Base-by-base conservation (phyloP, 2,113 vertebrate species). In the Sebastes schlegelii region DNA sequence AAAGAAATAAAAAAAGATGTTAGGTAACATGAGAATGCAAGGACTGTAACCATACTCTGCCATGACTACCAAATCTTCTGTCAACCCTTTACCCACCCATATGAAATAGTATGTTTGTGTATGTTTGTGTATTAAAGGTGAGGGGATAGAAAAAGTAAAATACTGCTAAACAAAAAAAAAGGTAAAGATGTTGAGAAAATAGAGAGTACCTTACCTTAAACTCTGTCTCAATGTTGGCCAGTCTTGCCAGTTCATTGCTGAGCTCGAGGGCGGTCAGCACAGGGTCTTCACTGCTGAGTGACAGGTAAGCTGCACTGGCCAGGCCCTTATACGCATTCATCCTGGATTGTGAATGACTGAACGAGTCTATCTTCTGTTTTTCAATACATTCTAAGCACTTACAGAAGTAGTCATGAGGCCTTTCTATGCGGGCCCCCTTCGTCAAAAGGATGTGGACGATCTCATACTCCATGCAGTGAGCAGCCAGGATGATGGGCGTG, bases 211-310 rank as follows among this genome's bases (percentile, higher is more conserved):
- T 96, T 95, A 99, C 98, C 98, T 99, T 99, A 92, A 99, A 99
- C 94, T 99, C 98, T 26, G 98, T 99, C 94, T 99, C 98, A 64
- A 99, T 99, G 96, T 99, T 99, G 92, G 98, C 98, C 78, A 99
- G 95, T 64, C 97, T 95, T 83, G 98, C 98, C 79, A 99, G 88
- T 91, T 99, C 98, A n/a, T 98, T 99, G 95, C 98, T 99, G 88
- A 99, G 96, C 83, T 99, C 98, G 66, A 99, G 92, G 1, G 98
- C 97, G 0, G 97, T 99, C 84, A 98, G 96, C 60, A 99, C 98
- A 4, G 98, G 97, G 88, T 99, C 98, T 93, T 99, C 97, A 16
- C 98, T 99, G 91, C 97, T 98, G 83, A 99, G 96, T 0, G 98
- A 96, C 88, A 99, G 92, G 92, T 99, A 98, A 82, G 98, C 97